Evolutionary conservation across 2,888 invertebrate species (phyloP).

Genomic region (Morpho achilles): DNA sequence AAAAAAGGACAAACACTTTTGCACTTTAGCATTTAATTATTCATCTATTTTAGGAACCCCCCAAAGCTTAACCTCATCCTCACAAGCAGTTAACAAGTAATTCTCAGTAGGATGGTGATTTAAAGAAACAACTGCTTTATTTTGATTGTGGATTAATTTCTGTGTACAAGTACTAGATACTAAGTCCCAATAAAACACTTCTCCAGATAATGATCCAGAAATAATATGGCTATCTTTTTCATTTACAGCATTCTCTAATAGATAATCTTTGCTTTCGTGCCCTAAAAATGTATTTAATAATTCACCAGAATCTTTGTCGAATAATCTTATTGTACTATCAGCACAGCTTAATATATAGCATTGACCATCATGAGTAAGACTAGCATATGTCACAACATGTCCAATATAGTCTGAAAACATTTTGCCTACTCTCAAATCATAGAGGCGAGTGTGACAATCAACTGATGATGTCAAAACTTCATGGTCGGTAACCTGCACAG

Average conservation of each 20-base stretch:
- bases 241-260: slow-evolving; percentile 92
- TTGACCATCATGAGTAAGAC: slow-evolving; percentile 94
- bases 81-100: slow-evolving; percentile 85
- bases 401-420: slow-evolving; percentile 91
- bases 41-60: slow-evolving; percentile 50
- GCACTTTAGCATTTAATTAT: slow-evolving; percentile 22
- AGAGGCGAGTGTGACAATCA: slow-evolving; percentile 91
- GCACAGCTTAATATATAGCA: slow-evolving; percentile 92
- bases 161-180: slow-evolving; percentile 80
- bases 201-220: slow-evolving; percentile 94
- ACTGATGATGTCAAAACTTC: slow-evolving; percentile 95
- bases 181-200: slow-evolving; percentile 93
- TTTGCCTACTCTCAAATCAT: slow-evolving; percentile 94
- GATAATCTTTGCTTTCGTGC: slow-evolving; percentile 89
- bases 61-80: slow-evolving; percentile 86
- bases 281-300: slow-evolving; percentile 85
- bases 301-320: slow-evolving; percentile 87
- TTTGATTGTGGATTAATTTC: slow-evolving; percentile 72
- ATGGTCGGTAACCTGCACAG: slow-evolving; percentile 89
- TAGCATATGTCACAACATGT: slow-evolving; percentile 90
- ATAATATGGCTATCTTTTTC: slow-evolving; percentile 91
- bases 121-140: slow-evolving; percentile 87
- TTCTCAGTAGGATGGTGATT: slow-evolving; percentile 89
- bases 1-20: too few relatives aligned
- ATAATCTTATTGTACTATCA: slow-evolving; percentile 88